Evolutionary conservation across 2,113 vertebrate genomes (phyloP), one percentile per base, ranked within the genome.

Genomic region (Lagenorhynchus albirostris): DNA sequence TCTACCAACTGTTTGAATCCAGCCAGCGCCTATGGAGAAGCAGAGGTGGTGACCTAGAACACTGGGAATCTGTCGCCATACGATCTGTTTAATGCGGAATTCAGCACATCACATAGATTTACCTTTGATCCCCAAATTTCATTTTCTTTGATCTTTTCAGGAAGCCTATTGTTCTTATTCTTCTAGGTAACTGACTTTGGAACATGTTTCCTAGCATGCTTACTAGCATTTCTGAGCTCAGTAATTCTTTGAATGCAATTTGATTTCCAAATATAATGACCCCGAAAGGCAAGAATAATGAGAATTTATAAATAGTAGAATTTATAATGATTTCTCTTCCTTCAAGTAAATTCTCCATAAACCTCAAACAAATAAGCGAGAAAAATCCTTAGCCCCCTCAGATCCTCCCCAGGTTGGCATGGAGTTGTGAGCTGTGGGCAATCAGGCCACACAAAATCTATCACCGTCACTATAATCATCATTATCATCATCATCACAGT

Each of bases 141-240:
- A 41, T 60, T 92, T 80, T 18, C 38, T 93, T 95, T 44, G 25
- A 38, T 67, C 73, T 96, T 97, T 91, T 80, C 67, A 67, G 26
- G 67, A 88, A 41, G 21, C 21, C 68, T 12, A 26, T n/a, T 62
- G 2, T 55, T 77, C 29, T 67, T 50, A 13, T 55, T 91, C 25
- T 50, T 68, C 31, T 29, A 50, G 33, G 21, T 18, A 87, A 76
- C 80, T 73, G 60, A 26, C 47, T 33, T 83, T 76, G 68, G 9
- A 41, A 60, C 11, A 60, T 62, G 38, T n/a, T n/a, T 95, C 8
- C n/a, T 92, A 50, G 4, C 13, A 26, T 15, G 53, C 14, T 63
- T 76, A 38, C 33, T 81, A 65, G 41, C 29, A 67, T 76, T 80
- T 50, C 23, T 81, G 55, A 97, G 25, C n/a, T 73, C 71, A 44